Percentiles rank a stretch among this genome's conserved stretches.
Evolutionary conservation across 2,797 vertebrate species (phyloP).

Genomic region (Squalus acanthias): DNA sequence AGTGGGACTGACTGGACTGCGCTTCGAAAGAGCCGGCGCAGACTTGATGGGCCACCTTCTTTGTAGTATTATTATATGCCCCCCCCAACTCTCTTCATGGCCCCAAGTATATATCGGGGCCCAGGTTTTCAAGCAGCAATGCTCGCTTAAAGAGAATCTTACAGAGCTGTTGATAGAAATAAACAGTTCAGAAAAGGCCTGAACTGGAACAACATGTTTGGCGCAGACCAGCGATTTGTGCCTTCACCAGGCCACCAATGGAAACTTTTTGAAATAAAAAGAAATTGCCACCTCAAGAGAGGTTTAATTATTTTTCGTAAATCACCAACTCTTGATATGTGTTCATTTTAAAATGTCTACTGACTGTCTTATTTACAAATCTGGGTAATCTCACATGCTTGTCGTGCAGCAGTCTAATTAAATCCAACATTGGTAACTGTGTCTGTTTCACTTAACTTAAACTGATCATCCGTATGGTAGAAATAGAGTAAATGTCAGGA

Average conservation of each 20-base stretch:
- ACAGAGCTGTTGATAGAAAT: neutral
- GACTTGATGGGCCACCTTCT: no score
- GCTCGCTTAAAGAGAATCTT: neutral
- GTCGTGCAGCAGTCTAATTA: neutral
- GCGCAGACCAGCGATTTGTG: no score
- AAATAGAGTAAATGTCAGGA: neutral
- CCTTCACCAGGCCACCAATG: neutral
- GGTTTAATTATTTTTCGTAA: neutral
- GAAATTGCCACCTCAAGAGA: neutral
- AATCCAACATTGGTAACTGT: neutral
- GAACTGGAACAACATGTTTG: neutral
- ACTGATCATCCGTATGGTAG: neutral
- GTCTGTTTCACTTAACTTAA: neutral
- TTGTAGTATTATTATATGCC: neutral
- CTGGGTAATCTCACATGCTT: neutral
- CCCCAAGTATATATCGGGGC: neutral
- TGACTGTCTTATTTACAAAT: neutral
- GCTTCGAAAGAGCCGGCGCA: no score
- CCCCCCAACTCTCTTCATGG: neutral
- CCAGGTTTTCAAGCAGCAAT: neutral
- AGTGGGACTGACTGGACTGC: no score
- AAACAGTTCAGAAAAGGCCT: neutral
- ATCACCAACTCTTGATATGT: neutral
- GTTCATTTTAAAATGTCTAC: constrained; percentile 8
- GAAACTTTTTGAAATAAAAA: neutral